Evolutionary conservation across 92 coral and sea anemone genomes (phyloP).

Genomic region (Heliopora coerulea): DNA sequence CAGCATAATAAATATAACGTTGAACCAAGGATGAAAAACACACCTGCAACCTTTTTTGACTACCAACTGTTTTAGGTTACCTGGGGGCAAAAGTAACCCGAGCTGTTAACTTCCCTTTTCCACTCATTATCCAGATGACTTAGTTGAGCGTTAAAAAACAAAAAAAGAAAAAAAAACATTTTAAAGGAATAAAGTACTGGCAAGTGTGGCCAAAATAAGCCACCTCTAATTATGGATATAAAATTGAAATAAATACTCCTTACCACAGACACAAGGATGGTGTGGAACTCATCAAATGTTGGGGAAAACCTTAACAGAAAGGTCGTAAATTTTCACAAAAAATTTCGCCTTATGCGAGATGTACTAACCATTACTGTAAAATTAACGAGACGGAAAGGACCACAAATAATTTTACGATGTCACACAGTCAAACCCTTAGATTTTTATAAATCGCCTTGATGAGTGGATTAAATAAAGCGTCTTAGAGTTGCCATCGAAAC

Average conservation of each 20-base stretch:
- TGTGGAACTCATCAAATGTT: conserved; percentile 90
- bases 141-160: neutral
- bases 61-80: conserved; percentile 43
- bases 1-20: no score
- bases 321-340: neutral
- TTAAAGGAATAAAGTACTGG: neutral
- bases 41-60: no score
- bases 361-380: no score
- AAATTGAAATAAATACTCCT: neutral
- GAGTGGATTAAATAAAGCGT: no score
- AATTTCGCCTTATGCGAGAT: no score
- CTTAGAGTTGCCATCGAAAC: no score
- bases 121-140: conserved; percentile 80
- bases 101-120: conserved; percentile 63
- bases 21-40: no score
- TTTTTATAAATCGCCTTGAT: no score
- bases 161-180: neutral
- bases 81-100: conserved; percentile 98
- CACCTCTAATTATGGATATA: neutral
- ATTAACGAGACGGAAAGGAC: no score
- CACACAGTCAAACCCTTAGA: no score
- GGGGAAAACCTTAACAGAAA: conserved; percentile 74
- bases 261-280: conserved; percentile 98
- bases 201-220: neutral
- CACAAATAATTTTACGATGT: no score